Conservation (phyloP, 2,113 vertebrate species). For the Dinomys branickii region DNA sequence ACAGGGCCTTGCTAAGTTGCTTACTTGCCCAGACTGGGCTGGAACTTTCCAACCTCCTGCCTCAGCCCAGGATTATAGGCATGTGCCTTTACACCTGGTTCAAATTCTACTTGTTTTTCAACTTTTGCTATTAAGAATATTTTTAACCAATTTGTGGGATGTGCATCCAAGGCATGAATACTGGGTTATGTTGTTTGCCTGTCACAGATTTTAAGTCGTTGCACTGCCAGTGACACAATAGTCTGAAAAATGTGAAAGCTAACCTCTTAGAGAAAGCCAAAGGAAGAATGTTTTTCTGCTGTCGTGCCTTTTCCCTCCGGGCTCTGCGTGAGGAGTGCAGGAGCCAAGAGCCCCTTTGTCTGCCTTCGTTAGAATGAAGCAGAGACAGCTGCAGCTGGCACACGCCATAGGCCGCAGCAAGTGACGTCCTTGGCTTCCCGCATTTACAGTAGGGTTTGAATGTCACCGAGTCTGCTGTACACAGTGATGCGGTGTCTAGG, state of each 20-base stretch:
- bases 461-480: background rate
- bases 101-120: background rate
- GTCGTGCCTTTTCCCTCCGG: background rate
- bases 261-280: background rate
- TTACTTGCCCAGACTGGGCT: background rate
- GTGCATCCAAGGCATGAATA: background rate
- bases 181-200: background rate
- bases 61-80: background rate
- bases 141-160: background rate
- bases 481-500: background rate
- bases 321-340: slow-evolving; percentile 58
- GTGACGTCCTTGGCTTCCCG: background rate
- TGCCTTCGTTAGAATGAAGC: slow-evolving; percentile 48
- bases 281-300: background rate
- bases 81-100: background rate
- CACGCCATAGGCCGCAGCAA: background rate
- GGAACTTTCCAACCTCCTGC: background rate
- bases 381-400: slow-evolving; percentile 38
- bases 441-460: background rate
- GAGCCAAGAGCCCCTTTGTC: slow-evolving; percentile 59
- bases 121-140: background rate
- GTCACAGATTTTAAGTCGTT: background rate
- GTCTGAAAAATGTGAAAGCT: background rate
- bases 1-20: background rate
- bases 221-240: background rate